These are phyloP conservation scores for Cherax destructor DNA, from an alignment of 1,140 invertebrate genomes.

Conservation along the genomic window DNA sequence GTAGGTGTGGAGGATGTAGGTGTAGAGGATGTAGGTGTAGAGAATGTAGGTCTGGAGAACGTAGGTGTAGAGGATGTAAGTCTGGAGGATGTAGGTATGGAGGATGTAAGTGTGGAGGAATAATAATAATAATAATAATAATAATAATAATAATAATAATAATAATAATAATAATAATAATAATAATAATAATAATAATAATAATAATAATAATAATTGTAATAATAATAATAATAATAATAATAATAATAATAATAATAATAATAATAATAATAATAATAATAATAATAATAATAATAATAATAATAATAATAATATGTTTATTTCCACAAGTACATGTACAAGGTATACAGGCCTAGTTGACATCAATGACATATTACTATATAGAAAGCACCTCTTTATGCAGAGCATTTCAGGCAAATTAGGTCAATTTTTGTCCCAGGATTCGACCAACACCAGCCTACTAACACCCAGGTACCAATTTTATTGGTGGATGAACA, in stretches of 20 bases:
- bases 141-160: background rate
- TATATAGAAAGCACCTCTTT: background rate
- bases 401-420: too few relatives aligned
- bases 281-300: slow-evolving; percentile 24
- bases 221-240: background rate
- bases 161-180: slow-evolving; percentile 3
- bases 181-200: slow-evolving; percentile 1
- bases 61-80: too few relatives aligned
- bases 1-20: too few relatives aligned
- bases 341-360: background rate
- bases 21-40: too few relatives aligned
- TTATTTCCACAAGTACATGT: too few relatives aligned
- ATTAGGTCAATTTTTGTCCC: too few relatives aligned
- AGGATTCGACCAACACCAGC: too few relatives aligned
- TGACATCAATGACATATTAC: too few relatives aligned
- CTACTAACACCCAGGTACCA: too few relatives aligned
- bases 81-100: too few relatives aligned
- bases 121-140: background rate
- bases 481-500: too few relatives aligned
- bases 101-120: background rate
- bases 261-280: background rate
- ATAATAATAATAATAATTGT: slow-evolving; percentile 27
- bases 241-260: slow-evolving; percentile 8
- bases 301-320: background rate
- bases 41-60: too few relatives aligned